Base-by-base conservation (phyloP, 2,888 invertebrate genomes). In the Drosophila multiciliata region DNA sequence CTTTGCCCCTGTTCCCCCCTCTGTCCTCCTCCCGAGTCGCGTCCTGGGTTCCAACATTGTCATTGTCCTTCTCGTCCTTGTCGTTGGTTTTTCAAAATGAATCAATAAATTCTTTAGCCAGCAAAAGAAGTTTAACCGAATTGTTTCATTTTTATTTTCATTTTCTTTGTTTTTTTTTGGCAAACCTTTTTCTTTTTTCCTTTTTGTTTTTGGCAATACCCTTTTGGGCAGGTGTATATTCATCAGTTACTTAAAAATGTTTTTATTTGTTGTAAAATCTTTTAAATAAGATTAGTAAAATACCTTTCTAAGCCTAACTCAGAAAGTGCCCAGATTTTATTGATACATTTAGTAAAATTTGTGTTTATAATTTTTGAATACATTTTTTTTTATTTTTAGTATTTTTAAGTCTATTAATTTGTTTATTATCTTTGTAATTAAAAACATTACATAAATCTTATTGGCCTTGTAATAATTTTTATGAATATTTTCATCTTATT, bases 41-140 rank as follows among this genome's bases (percentile, higher is more conserved):
- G 23, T 54, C 20, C 45, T 32, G 36, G 29, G 29, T 38, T 59
- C 38, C 57, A 49, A 49, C 62, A 42, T 64, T 15, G 54, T 65
- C 72, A 59, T 72, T 72, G 71, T 62, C 61, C 36, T 45, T 33
- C 32, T 23, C 42, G 40, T 23, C 38, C 36, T 64, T 23, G 57
- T 49, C 40, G 61, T 49, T 66, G 45, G 64, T 57, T 67, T 74
- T 72, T 17, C 52, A 75, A 81, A 80, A 75, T 66, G 75, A 86
- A 82, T 88, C 88, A 82, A 88, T 86, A 85, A 87, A 86, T 87
- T 86, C 85, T 76, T 85, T 65, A 64, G 72, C 59, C 57, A 33
- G 66, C 60, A 53, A 69, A 70, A 70, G 78, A 80, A 80, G 75
- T 73, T 79, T 73, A 73, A 78, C 72, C 59, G 45, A 63, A 61